Percentiles rank a stretch among this genome's conserved stretches.
phyloP scores from a whole-genome alignment of 2,113 vertebrate genomes.

The Cnemophilus loriae region DNA sequence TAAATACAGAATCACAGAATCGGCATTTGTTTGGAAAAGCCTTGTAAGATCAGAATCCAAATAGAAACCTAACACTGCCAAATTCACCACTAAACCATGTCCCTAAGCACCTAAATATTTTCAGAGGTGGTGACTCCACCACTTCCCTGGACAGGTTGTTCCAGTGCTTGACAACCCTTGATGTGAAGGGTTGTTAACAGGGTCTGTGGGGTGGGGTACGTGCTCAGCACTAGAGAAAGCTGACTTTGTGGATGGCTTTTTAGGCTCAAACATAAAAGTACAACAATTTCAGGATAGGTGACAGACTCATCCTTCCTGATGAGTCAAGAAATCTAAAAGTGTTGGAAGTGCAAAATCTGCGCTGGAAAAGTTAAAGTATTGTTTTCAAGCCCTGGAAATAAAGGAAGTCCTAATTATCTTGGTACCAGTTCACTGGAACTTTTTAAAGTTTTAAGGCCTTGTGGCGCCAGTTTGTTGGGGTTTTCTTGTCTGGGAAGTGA shows the following conservation, averaged over 20 bases:
- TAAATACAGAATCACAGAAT: background rate
- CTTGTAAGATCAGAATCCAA: background rate
- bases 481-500: background rate
- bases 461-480: background rate
- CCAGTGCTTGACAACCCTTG: background rate
- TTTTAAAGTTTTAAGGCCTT: background rate
- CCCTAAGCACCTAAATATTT: background rate
- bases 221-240: background rate
- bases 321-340: background rate
- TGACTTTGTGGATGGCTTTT: background rate
- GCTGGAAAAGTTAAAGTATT: background rate
- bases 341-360: background rate
- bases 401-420: background rate
- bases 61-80: background rate
- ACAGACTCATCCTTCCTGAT: background rate
- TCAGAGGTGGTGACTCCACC: background rate
- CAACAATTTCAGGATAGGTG: background rate
- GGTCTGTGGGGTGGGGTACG: background rate
- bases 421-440: background rate
- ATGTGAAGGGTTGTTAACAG: background rate
- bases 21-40: background rate
- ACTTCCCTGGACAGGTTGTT: background rate
- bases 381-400: background rate
- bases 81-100: background rate
- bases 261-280: background rate